phyloP scores from a whole-genome alignment of 2,888 invertebrate genomes.

The Bembecia ichneumoniformis region DNA sequence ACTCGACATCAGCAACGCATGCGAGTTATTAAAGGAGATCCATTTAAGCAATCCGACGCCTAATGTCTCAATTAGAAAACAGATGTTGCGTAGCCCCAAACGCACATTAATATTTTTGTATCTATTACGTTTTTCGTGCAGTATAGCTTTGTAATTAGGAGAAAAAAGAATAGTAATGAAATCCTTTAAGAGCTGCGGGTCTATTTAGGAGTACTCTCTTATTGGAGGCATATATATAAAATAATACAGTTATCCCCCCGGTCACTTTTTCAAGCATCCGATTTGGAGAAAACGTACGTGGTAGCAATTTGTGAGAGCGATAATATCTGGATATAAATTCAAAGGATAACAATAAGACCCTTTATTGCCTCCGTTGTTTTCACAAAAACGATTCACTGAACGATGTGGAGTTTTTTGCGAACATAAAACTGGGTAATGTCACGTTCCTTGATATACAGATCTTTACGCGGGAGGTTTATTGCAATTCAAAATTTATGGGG shows the following conservation, averaged over 20 bases:
- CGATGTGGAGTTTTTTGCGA: conserved; percentile 51
- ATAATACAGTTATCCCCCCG: conserved; percentile 32
- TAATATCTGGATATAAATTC: conserved; percentile 71
- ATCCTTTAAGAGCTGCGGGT: no score
- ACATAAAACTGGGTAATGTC: conserved; percentile 58
- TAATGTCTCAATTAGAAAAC: conserved; percentile 67
- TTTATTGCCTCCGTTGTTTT: conserved; percentile 68
- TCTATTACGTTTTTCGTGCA: background rate
- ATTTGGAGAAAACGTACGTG: conserved; percentile 52
- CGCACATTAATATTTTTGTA: conserved; percentile 40
- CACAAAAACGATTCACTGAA: conserved; percentile 60
- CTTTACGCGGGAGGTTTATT: conserved; percentile 41
- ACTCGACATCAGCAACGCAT: conserved; percentile 51
- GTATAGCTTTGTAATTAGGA: background rate
- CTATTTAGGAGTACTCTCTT: background rate
- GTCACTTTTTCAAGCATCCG: conserved; percentile 54
- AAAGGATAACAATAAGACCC: conserved; percentile 70
- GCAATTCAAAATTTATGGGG: conserved; percentile 27
- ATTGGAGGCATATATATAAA: conserved; percentile 11
- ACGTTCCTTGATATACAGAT: conserved; percentile 53
- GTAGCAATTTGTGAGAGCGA: conserved; percentile 63
- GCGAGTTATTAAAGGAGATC: conserved; percentile 56
- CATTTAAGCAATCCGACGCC: conserved; percentile 46
- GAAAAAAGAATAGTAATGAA: no score
- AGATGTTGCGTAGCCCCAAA: conserved; percentile 41